Conservation (phyloP, 1,140 invertebrate species). For the Achatina immaculata region DNA sequence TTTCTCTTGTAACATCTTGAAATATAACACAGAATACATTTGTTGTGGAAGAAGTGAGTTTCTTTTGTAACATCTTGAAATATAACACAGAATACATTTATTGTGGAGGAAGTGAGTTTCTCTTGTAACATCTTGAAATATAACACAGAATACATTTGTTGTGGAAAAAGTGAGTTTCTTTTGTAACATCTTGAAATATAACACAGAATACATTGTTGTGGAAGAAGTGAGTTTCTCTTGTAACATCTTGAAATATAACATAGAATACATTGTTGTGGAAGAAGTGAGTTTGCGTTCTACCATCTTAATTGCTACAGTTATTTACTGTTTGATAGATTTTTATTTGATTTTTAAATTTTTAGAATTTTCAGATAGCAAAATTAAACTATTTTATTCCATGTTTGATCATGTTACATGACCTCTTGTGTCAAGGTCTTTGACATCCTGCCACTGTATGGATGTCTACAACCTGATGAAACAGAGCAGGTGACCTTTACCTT, state of each 20-base stretch:
- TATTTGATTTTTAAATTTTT: too few species aligned
- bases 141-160: constrained; percentile 45
- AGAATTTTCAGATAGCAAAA: too few species aligned
- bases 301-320: too few species aligned
- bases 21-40: constrained; percentile 36
- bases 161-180: constrained; percentile 61
- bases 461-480: constrained; percentile 68
- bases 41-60: constrained; percentile 64
- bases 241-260: too few species aligned
- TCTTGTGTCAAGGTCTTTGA: constrained; percentile 67
- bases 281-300: constrained; percentile 58
- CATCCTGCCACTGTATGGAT: constrained; percentile 70
- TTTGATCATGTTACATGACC: too few species aligned
- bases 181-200: too few species aligned
- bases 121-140: too few species aligned
- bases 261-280: constrained; percentile 53
- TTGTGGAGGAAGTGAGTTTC: constrained; percentile 62
- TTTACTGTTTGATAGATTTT: too few species aligned
- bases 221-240: constrained; percentile 61
- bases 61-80: too few species aligned
- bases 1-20: too few species aligned
- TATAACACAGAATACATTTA: constrained; percentile 41
- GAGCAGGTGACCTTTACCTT: constrained; percentile 71
- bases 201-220: constrained; percentile 45
- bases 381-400: too few species aligned